Evolutionary conservation across 2,113 vertebrate species (phyloP).

Genomic region (Microcebus murinus): DNA sequence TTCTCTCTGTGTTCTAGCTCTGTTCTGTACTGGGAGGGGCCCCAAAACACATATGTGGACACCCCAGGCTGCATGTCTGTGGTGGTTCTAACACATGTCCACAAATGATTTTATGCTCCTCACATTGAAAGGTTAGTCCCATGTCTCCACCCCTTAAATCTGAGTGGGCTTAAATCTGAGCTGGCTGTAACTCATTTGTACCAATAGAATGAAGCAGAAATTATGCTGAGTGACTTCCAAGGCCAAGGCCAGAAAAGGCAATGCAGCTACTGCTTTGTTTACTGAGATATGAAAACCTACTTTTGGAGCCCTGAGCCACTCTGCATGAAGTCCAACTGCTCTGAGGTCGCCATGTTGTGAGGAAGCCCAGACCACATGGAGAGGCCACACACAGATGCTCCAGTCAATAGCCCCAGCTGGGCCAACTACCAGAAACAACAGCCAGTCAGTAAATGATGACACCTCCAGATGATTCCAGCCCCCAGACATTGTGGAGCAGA

Average conservation of each 20-base stretch:
- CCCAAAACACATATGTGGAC: neutral
- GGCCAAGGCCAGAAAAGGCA: neutral
- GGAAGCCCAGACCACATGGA: conserved; percentile 2
- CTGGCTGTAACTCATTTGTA: neutral
- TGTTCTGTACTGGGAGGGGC: neutral
- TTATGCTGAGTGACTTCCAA: neutral
- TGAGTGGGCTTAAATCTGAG: neutral
- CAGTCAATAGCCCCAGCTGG: neutral
- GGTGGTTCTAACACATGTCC: neutral
- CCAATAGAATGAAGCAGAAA: conserved; percentile 12
- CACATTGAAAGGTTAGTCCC: neutral
- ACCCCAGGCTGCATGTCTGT: neutral
- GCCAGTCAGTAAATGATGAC: neutral
- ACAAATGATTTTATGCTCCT: neutral
- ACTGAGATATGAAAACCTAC: neutral
- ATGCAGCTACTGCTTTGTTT: neutral
- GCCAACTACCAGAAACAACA: neutral
- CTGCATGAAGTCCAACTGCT: neutral
- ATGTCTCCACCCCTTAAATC: neutral
- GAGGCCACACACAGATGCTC: neutral
- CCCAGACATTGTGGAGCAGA: neutral
- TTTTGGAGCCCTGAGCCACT: neutral
- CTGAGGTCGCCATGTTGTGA: neutral
- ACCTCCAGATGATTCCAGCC: neutral
- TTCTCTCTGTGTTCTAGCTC: neutral